These are phyloP conservation scores for Brachyhypopomus gauderio DNA, from an alignment of 2,113 vertebrate species.

Conservation along the genomic window DNA sequence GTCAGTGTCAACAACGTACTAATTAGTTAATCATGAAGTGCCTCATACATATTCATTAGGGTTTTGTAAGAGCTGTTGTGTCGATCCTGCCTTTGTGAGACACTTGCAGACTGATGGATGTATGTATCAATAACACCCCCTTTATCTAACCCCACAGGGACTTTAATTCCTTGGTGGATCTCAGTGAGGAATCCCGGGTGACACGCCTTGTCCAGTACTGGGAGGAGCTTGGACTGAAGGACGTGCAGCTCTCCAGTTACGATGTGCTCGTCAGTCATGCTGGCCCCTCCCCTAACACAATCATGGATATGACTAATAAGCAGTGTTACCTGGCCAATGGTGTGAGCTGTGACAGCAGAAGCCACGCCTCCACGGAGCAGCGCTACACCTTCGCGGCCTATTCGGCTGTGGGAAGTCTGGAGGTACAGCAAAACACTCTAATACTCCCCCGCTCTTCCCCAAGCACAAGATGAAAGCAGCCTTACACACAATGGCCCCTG, in stretches of 20 bases:
- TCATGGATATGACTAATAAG: slow-evolving; percentile 75
- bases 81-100: not conserved
- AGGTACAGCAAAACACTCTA: slow-evolving; percentile 74
- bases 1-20: slow-evolving; percentile 42
- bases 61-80: slow-evolving; percentile 23
- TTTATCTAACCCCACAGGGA: slow-evolving; percentile 20
- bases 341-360: slow-evolving; percentile 72
- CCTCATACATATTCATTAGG: slow-evolving; percentile 41
- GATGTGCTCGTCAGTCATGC: slow-evolving; percentile 85
- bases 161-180: slow-evolving; percentile 67
- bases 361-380: slow-evolving; percentile 58
- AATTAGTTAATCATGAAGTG: slow-evolving; percentile 52
- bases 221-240: slow-evolving; percentile 83
- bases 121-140: not conserved
- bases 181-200: slow-evolving; percentile 71
- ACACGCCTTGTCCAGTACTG: slow-evolving; percentile 80
- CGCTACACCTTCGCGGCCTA: slow-evolving; percentile 85
- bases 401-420: slow-evolving; percentile 86
- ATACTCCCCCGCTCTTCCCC: not conserved
- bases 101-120: not conserved
- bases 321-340: slow-evolving; percentile 88
- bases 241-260: slow-evolving; percentile 84
- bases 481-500: not conserved
- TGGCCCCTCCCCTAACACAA: slow-evolving; percentile 79
- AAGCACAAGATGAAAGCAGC: not conserved